phyloP scores from a whole-genome alignment of 2,888 invertebrate genomes.

The Rhopalosiphum nymphaeae region DNA sequence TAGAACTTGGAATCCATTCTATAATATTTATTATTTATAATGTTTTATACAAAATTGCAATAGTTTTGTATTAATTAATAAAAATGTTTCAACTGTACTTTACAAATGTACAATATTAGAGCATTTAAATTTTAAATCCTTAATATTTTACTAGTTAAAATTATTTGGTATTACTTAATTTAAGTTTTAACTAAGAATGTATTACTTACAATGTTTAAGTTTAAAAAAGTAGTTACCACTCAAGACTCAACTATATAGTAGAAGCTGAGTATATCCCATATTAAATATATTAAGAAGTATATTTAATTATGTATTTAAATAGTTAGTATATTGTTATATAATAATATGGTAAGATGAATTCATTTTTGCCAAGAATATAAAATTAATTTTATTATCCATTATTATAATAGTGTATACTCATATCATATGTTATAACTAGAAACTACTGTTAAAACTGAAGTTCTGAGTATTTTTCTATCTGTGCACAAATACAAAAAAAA shows the following conservation, averaged over 20 bases:
- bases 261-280: too few species aligned
- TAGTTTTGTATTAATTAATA: not conserved
- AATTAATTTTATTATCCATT: too few species aligned
- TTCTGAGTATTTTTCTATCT: too few species aligned
- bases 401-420: not conserved
- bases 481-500: not conserved
- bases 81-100: not conserved
- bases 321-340: not conserved
- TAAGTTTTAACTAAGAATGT: not conserved
- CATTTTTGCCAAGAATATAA: too few species aligned
- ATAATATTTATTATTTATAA: not conserved
- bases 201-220: not conserved
- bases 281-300: not conserved
- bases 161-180: not conserved
- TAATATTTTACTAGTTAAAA: not conserved
- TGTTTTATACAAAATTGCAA: not conserved
- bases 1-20: slow-evolving; percentile 26
- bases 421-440: not conserved
- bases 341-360: not conserved
- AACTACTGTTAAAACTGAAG: too few species aligned
- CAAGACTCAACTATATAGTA: too few species aligned
- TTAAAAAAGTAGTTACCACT: too few species aligned
- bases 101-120: not conserved
- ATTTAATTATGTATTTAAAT: not conserved
- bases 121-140: not conserved